Evolutionary conservation across 2,797 vertebrate genomes (phyloP).

Genomic region (Poeciliopsis gracilis): DNA sequence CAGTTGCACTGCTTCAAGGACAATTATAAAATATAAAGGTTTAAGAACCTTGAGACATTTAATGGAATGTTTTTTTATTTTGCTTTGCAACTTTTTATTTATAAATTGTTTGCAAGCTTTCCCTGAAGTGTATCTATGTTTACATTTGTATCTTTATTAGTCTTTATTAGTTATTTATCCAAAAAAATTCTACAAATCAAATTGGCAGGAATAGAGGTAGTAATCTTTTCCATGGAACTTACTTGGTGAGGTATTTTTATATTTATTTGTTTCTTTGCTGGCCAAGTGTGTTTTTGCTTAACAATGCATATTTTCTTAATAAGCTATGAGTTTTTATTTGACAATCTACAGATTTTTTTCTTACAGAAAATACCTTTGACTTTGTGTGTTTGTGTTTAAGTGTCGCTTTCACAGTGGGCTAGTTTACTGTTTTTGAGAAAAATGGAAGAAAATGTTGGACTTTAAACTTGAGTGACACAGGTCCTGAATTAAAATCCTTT

Average conservation of each 20-base stretch:
- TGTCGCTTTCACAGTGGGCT: background rate
- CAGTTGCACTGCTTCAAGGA: background rate
- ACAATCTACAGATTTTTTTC: background rate
- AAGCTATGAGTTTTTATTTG: background rate
- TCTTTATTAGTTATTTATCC: background rate
- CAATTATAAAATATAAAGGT: constrained; percentile 1
- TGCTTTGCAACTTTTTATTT: background rate
- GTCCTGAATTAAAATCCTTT: constrained; percentile 24
- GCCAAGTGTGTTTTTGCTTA: background rate
- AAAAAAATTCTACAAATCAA: background rate
- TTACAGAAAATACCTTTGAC: background rate
- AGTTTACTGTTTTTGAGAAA: constrained; percentile 10
- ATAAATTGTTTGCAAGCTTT: background rate
- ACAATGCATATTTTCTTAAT: background rate
- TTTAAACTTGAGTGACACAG: constrained; percentile 26
- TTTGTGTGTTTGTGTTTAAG: background rate
- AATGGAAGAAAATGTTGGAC: constrained; percentile 15
- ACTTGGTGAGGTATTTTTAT: background rate
- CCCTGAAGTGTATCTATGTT: background rate
- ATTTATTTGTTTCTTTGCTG: background rate
- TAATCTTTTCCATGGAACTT: background rate
- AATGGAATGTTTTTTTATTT: background rate
- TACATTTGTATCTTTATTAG: background rate
- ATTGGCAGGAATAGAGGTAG: background rate
- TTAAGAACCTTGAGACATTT: constrained; percentile 12